A percentile compares a stretch with the other conserved stretches of the same genome.
phyloP scores from a whole-genome alignment of 2,113 vertebrate genomes.

The Cnemophilus loriae region DNA sequence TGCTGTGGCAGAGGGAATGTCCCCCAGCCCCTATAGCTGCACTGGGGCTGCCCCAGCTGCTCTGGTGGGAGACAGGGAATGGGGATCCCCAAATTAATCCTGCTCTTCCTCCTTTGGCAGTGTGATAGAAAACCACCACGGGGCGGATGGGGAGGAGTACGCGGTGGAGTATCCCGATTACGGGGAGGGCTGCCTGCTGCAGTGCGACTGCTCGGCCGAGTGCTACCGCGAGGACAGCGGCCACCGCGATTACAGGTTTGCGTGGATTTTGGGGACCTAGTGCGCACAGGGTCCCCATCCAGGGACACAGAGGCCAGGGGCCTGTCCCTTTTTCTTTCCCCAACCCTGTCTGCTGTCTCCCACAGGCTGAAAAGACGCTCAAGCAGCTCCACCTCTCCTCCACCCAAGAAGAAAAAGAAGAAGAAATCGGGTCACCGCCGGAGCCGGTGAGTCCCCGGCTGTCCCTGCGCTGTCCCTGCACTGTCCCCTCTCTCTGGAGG shows the following conservation, averaged over 20 bases:
- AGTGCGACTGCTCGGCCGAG: slow-evolving; percentile 76
- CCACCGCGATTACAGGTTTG: slow-evolving; percentile 78
- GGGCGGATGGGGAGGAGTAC: slow-evolving; percentile 65
- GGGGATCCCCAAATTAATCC: not conserved
- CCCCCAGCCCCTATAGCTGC: not conserved
- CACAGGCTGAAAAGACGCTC: slow-evolving; percentile 75
- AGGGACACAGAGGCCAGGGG: not conserved
- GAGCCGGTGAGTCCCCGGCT: slow-evolving; percentile 80
- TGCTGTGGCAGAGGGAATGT: not conserved
- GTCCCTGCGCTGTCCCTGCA: fast-evolving
- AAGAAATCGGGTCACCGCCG: slow-evolving; percentile 91
- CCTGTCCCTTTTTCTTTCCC: not conserved
- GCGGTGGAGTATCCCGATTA: slow-evolving; percentile 67
- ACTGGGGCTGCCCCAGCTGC: fast-evolving
- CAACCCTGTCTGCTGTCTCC: not conserved
- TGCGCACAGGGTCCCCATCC: fast-evolving
- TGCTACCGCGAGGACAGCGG: slow-evolving; percentile 74
- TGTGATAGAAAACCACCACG: slow-evolving; percentile 72
- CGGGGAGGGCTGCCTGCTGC: slow-evolving; percentile 71
- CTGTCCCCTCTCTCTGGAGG: not conserved
- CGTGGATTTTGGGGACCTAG: fast-evolving
- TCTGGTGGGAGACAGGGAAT: fast-evolving
- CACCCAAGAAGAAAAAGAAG: slow-evolving; percentile 96
- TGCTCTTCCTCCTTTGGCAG: slow-evolving; percentile 7
- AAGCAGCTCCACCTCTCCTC: slow-evolving; percentile 91